phyloP scores from a whole-genome alignment of 1,140 invertebrate species.

The Drosophila murphyi region DNA sequence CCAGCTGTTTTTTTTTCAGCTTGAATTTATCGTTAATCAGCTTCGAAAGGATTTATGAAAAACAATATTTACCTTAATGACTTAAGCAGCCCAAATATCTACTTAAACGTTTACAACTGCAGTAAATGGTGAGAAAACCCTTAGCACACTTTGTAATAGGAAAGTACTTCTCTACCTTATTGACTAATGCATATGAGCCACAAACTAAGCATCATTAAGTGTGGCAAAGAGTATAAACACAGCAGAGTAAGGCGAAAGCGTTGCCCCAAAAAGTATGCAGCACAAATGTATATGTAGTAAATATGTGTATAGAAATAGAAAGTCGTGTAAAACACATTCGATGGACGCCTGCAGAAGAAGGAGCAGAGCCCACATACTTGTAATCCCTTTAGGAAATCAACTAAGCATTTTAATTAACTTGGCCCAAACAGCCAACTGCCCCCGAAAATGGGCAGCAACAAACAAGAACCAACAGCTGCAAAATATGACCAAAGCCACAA shows the following conservation, averaged over 20 bases:
- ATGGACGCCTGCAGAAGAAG: background rate
- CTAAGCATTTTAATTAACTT: constrained; percentile 81
- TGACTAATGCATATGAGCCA: background rate
- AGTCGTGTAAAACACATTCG: constrained; percentile 25
- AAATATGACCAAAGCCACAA: constrained; percentile 73
- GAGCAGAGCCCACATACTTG: constrained; percentile 38
- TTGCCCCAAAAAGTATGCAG: background rate
- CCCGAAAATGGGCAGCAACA: constrained; percentile 32
- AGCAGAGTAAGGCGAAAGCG: background rate
- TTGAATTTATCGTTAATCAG: too few species aligned
- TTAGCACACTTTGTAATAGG: too few species aligned
- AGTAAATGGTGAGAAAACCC: too few species aligned
- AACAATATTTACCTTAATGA: background rate
- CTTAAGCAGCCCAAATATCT: too few species aligned
- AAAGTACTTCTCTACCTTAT: too few species aligned
- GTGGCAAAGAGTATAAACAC: too few species aligned
- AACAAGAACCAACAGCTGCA: constrained; percentile 49
- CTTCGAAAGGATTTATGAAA: too few species aligned
- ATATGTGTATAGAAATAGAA: constrained; percentile 6
- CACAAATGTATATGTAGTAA: background rate
- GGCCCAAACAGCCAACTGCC: constrained; percentile 29
- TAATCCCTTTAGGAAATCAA: constrained; percentile 80
- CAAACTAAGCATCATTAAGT: background rate
- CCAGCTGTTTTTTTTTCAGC: too few species aligned
- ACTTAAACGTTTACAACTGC: too few species aligned